These are phyloP conservation scores for Genyomyrus donnyi DNA, from an alignment of 2,113 vertebrate genomes.

Conservation along the genomic window DNA sequence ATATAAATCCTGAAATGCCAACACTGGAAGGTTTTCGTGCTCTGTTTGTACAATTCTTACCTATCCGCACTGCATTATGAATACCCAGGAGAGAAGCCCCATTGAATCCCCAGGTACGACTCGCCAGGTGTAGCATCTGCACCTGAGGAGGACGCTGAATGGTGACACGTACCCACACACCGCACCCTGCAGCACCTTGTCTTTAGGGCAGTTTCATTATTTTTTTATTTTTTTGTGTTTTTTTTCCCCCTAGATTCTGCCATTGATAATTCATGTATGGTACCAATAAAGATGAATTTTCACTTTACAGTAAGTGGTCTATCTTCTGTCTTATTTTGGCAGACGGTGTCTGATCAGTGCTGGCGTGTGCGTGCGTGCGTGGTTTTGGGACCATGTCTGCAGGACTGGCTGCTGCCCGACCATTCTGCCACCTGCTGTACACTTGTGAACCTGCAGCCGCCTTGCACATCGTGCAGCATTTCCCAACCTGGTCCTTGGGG, in stretches of 20 bases:
- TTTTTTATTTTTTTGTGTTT: constrained; percentile 51
- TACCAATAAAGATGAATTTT: constrained; percentile 96
- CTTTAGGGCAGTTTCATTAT: constrained; percentile 58
- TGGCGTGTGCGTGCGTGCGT: neutral
- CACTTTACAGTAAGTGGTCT: constrained; percentile 64
- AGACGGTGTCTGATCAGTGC: neutral
- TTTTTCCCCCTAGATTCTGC: constrained; percentile 70
- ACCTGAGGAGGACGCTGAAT: constrained; percentile 49
- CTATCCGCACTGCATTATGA: neutral
- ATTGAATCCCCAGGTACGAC: neutral
- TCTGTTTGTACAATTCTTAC: neutral
- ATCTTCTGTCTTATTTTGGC: neutral
- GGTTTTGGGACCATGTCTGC: neutral
- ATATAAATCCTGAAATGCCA: neutral
- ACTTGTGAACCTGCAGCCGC: neutral
- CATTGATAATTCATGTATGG: constrained; percentile 98
- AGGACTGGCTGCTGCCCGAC: neutral
- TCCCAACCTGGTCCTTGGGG: neutral
- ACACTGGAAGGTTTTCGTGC: neutral
- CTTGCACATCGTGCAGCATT: neutral
- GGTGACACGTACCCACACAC: constrained; percentile 63
- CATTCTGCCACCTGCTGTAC: neutral
- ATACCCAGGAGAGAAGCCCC: neutral
- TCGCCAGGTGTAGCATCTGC: constrained; percentile 6
- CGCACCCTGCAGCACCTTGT: constrained; percentile 59